Conservation (phyloP, 2,113 vertebrate species). For the Camelus dromedarius region DNA sequence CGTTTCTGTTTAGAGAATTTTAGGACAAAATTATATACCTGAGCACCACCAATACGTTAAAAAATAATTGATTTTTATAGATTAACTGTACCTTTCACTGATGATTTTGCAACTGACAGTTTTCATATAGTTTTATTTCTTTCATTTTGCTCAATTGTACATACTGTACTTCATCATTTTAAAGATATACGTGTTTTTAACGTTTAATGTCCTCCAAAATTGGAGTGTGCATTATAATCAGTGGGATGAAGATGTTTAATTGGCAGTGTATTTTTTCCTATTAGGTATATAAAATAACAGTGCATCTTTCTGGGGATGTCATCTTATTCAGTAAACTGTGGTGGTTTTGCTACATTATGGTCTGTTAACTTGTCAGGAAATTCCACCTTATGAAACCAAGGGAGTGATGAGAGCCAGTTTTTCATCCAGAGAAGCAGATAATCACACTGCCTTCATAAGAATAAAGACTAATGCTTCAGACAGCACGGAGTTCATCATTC, state of each 20-base stretch:
- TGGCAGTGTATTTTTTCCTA: not conserved
- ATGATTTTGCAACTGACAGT: not conserved
- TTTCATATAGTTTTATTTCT: conserved; percentile 18
- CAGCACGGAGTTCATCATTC: conserved; percentile 96
- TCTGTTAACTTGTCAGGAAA: conserved; percentile 91
- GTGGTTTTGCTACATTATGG: not conserved
- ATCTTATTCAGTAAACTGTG: conserved; percentile 14
- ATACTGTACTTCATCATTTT: not conserved
- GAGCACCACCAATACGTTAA: not conserved
- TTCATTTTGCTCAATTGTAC: not conserved
- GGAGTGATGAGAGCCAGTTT: conserved; percentile 99
- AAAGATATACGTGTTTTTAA: not conserved
- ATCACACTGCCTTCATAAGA: conserved; percentile 98
- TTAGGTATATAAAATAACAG: conserved; percentile 11
- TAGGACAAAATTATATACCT: not conserved
- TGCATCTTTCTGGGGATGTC: not conserved
- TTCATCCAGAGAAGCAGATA: conserved; percentile 98
- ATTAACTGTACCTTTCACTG: not conserved
- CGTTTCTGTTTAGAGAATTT: conserved; percentile 31
- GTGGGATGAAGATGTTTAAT: not conserved
- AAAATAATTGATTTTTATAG: conserved; percentile 13
- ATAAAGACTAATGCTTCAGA: conserved; percentile 98
- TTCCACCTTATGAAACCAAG: conserved; percentile 99
- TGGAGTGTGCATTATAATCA: not conserved
- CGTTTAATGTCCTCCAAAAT: not conserved